A percentile compares a stretch with the other conserved stretches of the same genome.
These are phyloP conservation scores for Congeria kusceri DNA, from an alignment of 2,888 invertebrate genomes.

Conservation along the genomic window DNA sequence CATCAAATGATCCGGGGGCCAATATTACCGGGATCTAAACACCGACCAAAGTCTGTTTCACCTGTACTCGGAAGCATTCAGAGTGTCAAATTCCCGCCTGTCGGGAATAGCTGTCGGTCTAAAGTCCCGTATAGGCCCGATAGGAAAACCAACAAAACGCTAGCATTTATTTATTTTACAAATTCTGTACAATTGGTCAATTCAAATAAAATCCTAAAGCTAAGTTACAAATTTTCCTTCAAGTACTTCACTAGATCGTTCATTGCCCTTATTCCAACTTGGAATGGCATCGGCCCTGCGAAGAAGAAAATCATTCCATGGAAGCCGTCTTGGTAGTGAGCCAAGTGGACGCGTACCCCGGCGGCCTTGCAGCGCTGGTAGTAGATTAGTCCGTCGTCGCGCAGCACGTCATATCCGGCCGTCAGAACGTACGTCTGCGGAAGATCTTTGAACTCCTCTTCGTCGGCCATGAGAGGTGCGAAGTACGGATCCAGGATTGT, in stretches of 20 bases:
- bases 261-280: constrained; percentile 70
- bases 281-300: constrained; percentile 71
- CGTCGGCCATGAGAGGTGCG: constrained; percentile 82
- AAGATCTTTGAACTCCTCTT: constrained; percentile 71
- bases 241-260: constrained; percentile 69
- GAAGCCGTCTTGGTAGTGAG: constrained; percentile 75
- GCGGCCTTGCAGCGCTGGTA: constrained; percentile 77
- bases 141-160: too few relatives aligned
- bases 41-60: too few relatives aligned
- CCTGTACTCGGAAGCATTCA: too few relatives aligned
- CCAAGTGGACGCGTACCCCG: constrained; percentile 76
- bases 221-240: constrained; percentile 59
- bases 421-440: constrained; percentile 83
- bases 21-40: too few relatives aligned
- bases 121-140: too few relatives aligned
- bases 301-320: constrained; percentile 77
- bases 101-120: too few relatives aligned
- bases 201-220: too few relatives aligned
- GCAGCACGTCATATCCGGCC: constrained; percentile 84
- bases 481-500: constrained; percentile 76
- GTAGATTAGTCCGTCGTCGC: constrained; percentile 85
- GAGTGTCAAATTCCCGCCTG: too few relatives aligned
- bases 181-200: too few relatives aligned
- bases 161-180: too few relatives aligned
- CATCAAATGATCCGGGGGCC: too few relatives aligned